These are phyloP conservation scores for Morpho achilles DNA, from an alignment of 2,888 invertebrate species.

Conservation along the genomic window DNA sequence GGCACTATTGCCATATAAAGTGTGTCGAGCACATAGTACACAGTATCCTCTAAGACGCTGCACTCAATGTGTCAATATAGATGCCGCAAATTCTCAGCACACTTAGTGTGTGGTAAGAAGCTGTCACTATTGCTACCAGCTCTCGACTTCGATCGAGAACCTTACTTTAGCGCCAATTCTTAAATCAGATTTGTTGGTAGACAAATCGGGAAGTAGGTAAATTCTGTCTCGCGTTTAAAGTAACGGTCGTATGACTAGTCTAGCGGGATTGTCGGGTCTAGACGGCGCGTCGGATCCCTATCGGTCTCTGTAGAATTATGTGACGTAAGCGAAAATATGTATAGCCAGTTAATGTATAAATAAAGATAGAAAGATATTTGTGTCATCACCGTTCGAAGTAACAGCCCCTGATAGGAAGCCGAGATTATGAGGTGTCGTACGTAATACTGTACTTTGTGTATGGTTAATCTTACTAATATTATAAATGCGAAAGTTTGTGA, in stretches of 20 bases:
- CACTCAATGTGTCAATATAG: conserved; percentile 30
- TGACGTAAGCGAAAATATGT: conserved; percentile 39
- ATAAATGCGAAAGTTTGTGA: too few relatives aligned
- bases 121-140: conserved; percentile 38
- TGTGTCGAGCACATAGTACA: conserved; percentile 11
- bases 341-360: conserved; percentile 12
- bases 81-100: conserved; percentile 37
- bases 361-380: too few relatives aligned
- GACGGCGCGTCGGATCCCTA: conserved; percentile 67
- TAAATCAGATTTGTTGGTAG: conserved; percentile 49
- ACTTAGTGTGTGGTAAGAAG: conserved; percentile 38
- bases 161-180: conserved; percentile 45
- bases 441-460: too few relatives aligned
- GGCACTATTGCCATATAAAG: not conserved
- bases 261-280: conserved; percentile 67
- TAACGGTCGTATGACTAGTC: conserved; percentile 59
- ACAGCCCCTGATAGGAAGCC: too few relatives aligned
- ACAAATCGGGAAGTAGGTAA: conserved; percentile 42
- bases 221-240: conserved; percentile 33
- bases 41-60: conserved; percentile 13
- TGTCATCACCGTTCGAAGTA: too few relatives aligned
- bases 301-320: conserved; percentile 71
- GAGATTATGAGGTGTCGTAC: too few relatives aligned
- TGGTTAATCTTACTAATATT: too few relatives aligned
- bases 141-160: conserved; percentile 47